Conservation (phyloP, 2,113 vertebrate species). For the Formicarius rufipectus region DNA sequence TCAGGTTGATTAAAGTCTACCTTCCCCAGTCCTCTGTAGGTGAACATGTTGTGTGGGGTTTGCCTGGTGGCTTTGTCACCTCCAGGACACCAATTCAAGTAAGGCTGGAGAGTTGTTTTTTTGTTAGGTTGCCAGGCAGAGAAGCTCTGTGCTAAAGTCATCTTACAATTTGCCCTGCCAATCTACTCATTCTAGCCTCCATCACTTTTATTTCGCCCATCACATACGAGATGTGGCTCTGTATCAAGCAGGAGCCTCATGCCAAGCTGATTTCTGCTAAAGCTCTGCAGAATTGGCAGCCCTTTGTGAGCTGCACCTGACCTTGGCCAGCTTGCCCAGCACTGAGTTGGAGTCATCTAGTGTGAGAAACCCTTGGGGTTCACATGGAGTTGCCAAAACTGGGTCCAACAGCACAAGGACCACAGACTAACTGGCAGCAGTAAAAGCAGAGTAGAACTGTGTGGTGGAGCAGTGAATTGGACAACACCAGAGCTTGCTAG, state of each 20-base stretch:
- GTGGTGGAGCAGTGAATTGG: neutral
- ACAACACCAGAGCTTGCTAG: neutral
- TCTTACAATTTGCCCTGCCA: neutral
- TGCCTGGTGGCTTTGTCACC: neutral
- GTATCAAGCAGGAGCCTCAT: neutral
- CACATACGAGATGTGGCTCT: neutral
- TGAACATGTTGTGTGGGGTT: neutral
- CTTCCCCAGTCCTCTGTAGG: neutral
- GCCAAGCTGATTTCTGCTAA: neutral
- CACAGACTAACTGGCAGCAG: neutral
- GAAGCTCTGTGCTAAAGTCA: neutral
- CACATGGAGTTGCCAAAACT: neutral
- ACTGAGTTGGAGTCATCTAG: neutral
- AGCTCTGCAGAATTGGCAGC: neutral
- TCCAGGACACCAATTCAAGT: neutral
- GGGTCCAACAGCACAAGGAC: neutral
- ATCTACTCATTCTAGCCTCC: neutral
- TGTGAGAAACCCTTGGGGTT: neutral
- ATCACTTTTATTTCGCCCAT: neutral
- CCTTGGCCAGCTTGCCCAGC: neutral
- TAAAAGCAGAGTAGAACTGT: neutral
- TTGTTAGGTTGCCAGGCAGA: neutral
- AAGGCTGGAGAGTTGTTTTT: neutral
- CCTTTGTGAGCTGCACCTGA: neutral
- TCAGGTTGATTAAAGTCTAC: slow-evolving; percentile 69